These are phyloP conservation scores for Chaetophractus vellerosus DNA, from an alignment of 2,797 vertebrate genomes.

Conservation along the genomic window DNA sequence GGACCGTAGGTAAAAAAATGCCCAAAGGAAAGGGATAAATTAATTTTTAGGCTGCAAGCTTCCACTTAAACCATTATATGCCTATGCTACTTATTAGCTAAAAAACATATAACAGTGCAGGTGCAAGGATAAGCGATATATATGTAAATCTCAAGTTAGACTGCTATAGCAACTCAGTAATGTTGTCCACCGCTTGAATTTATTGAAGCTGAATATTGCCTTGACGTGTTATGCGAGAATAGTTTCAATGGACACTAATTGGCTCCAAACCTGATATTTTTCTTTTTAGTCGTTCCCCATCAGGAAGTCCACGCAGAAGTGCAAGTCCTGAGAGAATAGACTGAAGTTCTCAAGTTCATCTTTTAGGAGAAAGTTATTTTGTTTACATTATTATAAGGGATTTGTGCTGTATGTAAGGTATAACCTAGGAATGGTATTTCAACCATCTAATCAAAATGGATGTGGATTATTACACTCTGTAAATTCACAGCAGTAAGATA, in stretches of 20 bases:
- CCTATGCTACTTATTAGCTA: not conserved
- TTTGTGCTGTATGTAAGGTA: slow-evolving; percentile 91
- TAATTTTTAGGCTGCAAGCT: not conserved
- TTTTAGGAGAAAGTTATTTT: slow-evolving; percentile 91
- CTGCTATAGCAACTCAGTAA: not conserved
- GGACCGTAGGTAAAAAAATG: not conserved
- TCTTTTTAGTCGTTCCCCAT: slow-evolving; percentile 84
- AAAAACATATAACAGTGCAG: not conserved
- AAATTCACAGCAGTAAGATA: slow-evolving; percentile 91
- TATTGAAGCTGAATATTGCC: slow-evolving; percentile 38
- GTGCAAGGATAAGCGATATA: not conserved
- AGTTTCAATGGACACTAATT: slow-evolving; percentile 71
- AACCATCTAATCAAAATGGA: slow-evolving; percentile 88
- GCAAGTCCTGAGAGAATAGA: slow-evolving; percentile 93
- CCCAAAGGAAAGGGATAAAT: not conserved
- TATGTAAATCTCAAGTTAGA: not conserved
- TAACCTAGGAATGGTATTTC: slow-evolving; percentile 90
- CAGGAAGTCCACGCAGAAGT: slow-evolving; percentile 92
- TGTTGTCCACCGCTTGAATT: not conserved
- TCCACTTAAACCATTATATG: not conserved
- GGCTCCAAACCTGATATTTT: slow-evolving; percentile 76
- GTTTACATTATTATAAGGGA: slow-evolving; percentile 93
- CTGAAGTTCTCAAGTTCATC: slow-evolving; percentile 89
- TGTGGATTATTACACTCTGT: slow-evolving; percentile 89
- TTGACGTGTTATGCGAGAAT: not conserved